Conservation (phyloP, 2,888 invertebrate species). For the Xylocampa areola region DNA sequence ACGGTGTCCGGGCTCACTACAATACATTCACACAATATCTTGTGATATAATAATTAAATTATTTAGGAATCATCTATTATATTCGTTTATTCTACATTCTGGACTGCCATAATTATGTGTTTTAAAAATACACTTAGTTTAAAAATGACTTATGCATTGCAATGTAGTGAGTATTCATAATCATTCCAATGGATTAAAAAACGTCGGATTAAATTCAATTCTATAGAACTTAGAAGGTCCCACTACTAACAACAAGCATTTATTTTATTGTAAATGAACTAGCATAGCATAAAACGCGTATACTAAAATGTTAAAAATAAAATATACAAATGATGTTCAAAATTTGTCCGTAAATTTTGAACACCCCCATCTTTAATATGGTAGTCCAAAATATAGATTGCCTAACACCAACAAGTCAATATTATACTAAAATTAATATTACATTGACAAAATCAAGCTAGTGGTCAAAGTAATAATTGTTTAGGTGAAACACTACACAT, state of each 20-base stretch:
- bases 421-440: conserved; percentile 59
- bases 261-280: neutral
- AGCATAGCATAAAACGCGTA: no score
- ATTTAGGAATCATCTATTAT: conserved; percentile 62
- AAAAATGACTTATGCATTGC: conserved; percentile 14
- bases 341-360: conserved; percentile 25
- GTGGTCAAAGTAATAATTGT: conserved; percentile 35
- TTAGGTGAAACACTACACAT: conserved; percentile 3
- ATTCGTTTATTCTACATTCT: conserved; percentile 48
- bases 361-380: conserved; percentile 17
- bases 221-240: no score
- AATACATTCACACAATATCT: conserved; percentile 59
- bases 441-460: conserved; percentile 60
- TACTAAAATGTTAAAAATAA: neutral
- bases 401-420: conserved; percentile 53
- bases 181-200: no score
- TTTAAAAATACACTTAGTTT: conserved; percentile 4
- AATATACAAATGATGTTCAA: neutral
- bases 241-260: no score
- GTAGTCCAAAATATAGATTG: conserved; percentile 57
- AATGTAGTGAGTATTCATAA: neutral
- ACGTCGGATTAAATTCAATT: no score
- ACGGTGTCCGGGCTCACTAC: conserved; percentile 54
- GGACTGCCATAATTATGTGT: conserved; percentile 41
- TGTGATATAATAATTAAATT: conserved; percentile 56